Base-by-base conservation (phyloP, 2,797 vertebrate genomes). In the Silurus aristotelis region DNA sequence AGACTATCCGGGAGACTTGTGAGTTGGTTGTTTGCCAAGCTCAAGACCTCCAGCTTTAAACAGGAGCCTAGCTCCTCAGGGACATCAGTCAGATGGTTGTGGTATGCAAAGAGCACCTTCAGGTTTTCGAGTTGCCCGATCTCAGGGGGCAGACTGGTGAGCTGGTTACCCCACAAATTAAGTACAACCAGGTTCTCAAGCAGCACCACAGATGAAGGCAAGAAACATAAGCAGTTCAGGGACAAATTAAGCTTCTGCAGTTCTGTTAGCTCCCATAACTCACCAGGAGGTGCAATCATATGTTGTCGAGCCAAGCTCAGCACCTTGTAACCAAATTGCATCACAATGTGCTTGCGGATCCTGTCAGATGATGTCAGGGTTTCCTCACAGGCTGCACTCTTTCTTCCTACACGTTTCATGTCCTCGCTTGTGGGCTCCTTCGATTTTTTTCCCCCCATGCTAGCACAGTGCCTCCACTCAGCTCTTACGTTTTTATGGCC, bases 191-290 rank as follows among this genome's bases (percentile, higher is more conserved):
- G 92, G 89, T 95, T 95, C n/a, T 96, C 95, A 73, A 99, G 94
- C 84, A 90, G 92, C 5, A 92, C 94, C 86, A 98, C 89, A 0
- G 94, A 93, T 2, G 97, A 89, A 10, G 96, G 94, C 72, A 98
- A 92, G 5, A 78, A 25, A 58, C 90, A 91, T 81, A 98, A 92
- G n/a, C 92, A 94, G 89, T 99, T 99, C 56, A 94, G 93, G 3
- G 97, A 98, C 82, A 98, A 89, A 75, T 98, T 98, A 88, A 99
- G 93, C 89, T 97, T 98, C 91, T 98, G 95, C 77, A 99, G 90
- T 87, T 98, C 96, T 0, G 90, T 83, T 90, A 98, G 90, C 84
- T 96, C 95, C 96, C 96, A 98, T 81, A 98, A 84, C 75, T 97
- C 96, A 56, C 95, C 94, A 0, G 97, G 97, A 0, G 92, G 58